Conservation (phyloP, 2,113 vertebrate genomes). For the Nannobrachium achirus region DNA sequence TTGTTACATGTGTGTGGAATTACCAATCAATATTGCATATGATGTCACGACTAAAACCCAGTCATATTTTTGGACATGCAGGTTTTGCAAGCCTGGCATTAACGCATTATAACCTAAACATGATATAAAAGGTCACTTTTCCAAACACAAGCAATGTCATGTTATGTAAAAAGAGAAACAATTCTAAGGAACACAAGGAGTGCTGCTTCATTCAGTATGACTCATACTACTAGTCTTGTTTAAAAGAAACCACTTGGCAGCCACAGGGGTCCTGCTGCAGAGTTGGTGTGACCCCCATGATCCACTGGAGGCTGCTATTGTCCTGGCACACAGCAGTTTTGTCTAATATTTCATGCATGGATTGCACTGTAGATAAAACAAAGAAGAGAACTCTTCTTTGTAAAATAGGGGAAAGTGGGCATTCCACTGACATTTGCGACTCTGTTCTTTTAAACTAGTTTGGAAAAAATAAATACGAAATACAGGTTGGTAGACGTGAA, state of each 20-base stretch:
- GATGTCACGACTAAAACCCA: conserved; percentile 19
- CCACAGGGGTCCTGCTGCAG: conserved; percentile 68
- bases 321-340: neutral
- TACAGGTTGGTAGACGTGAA: too few species aligned
- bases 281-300: conserved; percentile 60
- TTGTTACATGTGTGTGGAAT: conserved; percentile 1
- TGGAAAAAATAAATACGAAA: too few species aligned
- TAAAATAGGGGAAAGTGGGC: too few species aligned
- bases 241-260: conserved; percentile 72
- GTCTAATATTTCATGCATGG: too few species aligned
- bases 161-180: conserved; percentile 38
- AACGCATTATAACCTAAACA: neutral
- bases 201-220: conserved; percentile 70
- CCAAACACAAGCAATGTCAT: conserved; percentile 31
- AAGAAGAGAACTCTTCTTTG: too few species aligned
- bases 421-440: too few species aligned
- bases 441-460: too few species aligned
- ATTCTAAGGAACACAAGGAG: conserved; percentile 34
- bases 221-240: conserved; percentile 73
- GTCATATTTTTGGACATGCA: too few species aligned
- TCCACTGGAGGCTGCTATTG: conserved; percentile 68
- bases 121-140: conserved; percentile 1
- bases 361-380: too few species aligned
- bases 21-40: conserved; percentile 5
- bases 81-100: neutral